Conservation (phyloP, 1,140 invertebrate species). For the Zaprionus kolodkinae region DNA sequence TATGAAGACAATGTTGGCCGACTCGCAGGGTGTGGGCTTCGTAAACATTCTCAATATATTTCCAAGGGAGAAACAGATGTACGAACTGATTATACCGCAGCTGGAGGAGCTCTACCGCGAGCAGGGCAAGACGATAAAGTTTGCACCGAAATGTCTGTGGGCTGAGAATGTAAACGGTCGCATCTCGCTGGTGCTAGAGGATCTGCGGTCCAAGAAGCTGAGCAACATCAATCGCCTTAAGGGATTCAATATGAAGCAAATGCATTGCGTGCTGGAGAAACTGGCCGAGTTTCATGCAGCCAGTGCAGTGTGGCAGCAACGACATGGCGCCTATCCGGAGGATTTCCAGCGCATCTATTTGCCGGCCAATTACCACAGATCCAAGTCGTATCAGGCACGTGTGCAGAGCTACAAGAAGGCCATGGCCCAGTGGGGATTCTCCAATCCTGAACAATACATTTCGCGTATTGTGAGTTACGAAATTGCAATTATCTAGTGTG, state of each 20-base stretch:
- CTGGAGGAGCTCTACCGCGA: constrained; percentile 74
- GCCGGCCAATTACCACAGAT: constrained; percentile 74
- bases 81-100: constrained; percentile 70
- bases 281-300: constrained; percentile 86
- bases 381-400: constrained; percentile 71
- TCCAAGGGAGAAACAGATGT: constrained; percentile 79
- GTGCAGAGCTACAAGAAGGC: constrained; percentile 73
- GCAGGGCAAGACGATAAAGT: constrained; percentile 58
- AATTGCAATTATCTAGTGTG: not conserved
- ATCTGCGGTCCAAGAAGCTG: constrained; percentile 86
- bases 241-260: constrained; percentile 86
- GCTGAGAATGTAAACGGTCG: constrained; percentile 68
- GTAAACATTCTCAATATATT: constrained; percentile 76
- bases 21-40: constrained; percentile 66
- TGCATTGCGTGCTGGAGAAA: constrained; percentile 85
- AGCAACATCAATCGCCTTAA: constrained; percentile 86
- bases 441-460: constrained; percentile 63
- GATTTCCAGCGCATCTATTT: constrained; percentile 75
- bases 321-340: constrained; percentile 67
- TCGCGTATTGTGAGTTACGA: constrained; percentile 59
- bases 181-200: constrained; percentile 85
- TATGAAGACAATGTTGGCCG: constrained; percentile 75
- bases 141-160: constrained; percentile 74
- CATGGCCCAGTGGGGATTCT: constrained; percentile 73
- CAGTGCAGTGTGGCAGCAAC: constrained; percentile 80